Evolutionary conservation across 2,888 invertebrate genomes (phyloP).

Genomic region (Pyrocoelia pectoralis): DNA sequence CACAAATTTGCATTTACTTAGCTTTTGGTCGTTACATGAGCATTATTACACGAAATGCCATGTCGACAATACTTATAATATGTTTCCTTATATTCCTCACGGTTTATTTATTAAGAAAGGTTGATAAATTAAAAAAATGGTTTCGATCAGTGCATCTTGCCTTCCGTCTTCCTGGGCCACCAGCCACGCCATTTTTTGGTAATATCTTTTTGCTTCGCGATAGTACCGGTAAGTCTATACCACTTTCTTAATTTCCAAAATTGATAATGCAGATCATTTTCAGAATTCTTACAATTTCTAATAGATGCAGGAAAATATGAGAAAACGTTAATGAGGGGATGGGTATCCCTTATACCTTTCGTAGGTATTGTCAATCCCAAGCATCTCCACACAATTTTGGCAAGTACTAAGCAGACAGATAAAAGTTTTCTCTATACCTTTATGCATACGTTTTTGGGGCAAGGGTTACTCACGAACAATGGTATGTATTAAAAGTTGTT

Average conservation of each 20-base stretch:
- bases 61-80: no score
- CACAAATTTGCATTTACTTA: no score
- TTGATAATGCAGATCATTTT: constrained; percentile 29
- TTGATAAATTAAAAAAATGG: constrained; percentile 18
- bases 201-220: constrained; percentile 61
- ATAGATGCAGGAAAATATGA: constrained; percentile 58
- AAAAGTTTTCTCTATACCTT: constrained; percentile 65
- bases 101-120: background rate
- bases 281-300: constrained; percentile 59
- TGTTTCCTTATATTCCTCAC: no score
- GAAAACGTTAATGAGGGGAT: constrained; percentile 62
- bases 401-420: constrained; percentile 62
- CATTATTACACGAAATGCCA: no score
- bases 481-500: constrained; percentile 55
- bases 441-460: constrained; percentile 67
- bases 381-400: constrained; percentile 64
- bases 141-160: constrained; percentile 58
- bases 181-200: constrained; percentile 63
- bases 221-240: constrained; percentile 61
- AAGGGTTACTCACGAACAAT: constrained; percentile 67
- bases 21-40: no score
- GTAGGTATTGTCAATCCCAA: constrained; percentile 64
- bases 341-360: constrained; percentile 65
- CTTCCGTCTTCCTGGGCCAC: constrained; percentile 62
- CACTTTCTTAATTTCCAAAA: no score